Percentiles rank a stretch among this genome's conserved stretches.
Evolutionary conservation across 1,140 invertebrate genomes (phyloP).

Genomic region (Propsilocerus akamusi): DNA sequence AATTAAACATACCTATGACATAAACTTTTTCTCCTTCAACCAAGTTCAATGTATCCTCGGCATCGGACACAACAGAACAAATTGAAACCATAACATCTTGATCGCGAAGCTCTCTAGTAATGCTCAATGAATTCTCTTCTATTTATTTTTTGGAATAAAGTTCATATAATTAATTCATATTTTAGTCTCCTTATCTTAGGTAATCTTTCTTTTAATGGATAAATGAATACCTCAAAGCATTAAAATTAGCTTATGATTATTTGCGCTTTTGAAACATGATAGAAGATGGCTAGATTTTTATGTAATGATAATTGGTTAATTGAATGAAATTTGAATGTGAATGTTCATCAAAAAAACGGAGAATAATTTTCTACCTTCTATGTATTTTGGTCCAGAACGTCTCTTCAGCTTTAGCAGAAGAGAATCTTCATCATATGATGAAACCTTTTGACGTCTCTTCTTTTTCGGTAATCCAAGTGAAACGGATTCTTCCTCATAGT

Average conservation of each 20-base stretch:
- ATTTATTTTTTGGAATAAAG: neutral
- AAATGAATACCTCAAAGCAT: neutral
- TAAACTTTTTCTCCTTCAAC: conserved; percentile 80
- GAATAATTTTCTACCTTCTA: conserved; percentile 35
- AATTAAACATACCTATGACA: conserved; percentile 42
- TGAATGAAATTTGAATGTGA: neutral
- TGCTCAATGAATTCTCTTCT: neutral
- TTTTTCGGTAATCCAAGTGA: conserved; percentile 28
- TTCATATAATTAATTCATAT: neutral
- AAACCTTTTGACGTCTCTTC: conserved; percentile 14
- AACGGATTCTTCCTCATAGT: conserved; percentile 35
- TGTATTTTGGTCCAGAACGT: conserved; percentile 34
- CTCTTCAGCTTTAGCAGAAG: conserved; percentile 35
- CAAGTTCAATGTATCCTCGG: conserved; percentile 66
- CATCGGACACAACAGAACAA: conserved; percentile 72
- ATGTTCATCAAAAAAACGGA: neutral
- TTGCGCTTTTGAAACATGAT: neutral
- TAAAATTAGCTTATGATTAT: neutral
- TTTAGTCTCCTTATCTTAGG: too few relatives aligned
- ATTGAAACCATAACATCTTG: conserved; percentile 67
- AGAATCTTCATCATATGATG: conserved; percentile 19
- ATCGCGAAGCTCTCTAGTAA: conserved; percentile 33
- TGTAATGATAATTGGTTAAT: neutral
- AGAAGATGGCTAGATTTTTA: neutral
- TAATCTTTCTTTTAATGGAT: too few relatives aligned